Evolutionary conservation across 2,888 invertebrate genomes (phyloP).

Genomic region (Calameuta filiformis): DNA sequence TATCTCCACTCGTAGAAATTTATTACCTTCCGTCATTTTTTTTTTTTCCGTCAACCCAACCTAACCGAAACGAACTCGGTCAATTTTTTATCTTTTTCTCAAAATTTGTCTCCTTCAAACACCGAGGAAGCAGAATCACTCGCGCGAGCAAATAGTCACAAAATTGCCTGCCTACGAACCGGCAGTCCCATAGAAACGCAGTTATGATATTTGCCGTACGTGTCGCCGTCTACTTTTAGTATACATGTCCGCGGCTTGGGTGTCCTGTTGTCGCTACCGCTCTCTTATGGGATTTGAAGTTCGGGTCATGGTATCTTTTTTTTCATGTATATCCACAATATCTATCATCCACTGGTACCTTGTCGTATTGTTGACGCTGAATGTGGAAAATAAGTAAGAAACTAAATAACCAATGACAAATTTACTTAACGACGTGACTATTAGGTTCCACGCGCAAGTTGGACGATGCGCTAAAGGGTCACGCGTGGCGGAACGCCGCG

Average conservation of each 20-base stretch:
- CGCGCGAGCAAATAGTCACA: too few species aligned
- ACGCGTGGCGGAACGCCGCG: background rate
- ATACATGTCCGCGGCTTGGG: conserved; percentile 2
- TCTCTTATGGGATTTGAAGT: too few species aligned
- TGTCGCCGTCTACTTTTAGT: conserved; percentile 24
- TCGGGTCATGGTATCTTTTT: background rate
- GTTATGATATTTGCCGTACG: conserved; percentile 48
- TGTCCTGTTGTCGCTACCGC: conserved; percentile 17
- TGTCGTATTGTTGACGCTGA: too few species aligned
- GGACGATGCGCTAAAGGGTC: background rate
- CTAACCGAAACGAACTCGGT: too few species aligned
- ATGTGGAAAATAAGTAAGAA: conserved; percentile 6
- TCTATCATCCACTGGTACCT: too few species aligned
- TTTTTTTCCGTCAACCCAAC: too few species aligned
- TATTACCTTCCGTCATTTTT: too few species aligned
- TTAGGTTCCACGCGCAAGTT: background rate
- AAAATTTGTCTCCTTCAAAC: too few species aligned
- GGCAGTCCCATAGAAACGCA: background rate
- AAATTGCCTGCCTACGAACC: background rate
- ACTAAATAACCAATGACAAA: conserved; percentile 8
- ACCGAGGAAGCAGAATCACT: too few species aligned
- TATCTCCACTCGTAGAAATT: too few species aligned
- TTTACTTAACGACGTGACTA: conserved; percentile 1
- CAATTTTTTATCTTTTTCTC: too few species aligned
- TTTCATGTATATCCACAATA: background rate